Percentiles rank a stretch among this genome's conserved stretches.
These are phyloP conservation scores for Cynoglossus semilaevis DNA, from an alignment of 2,113 vertebrate species.

Conservation along the genomic window DNA sequence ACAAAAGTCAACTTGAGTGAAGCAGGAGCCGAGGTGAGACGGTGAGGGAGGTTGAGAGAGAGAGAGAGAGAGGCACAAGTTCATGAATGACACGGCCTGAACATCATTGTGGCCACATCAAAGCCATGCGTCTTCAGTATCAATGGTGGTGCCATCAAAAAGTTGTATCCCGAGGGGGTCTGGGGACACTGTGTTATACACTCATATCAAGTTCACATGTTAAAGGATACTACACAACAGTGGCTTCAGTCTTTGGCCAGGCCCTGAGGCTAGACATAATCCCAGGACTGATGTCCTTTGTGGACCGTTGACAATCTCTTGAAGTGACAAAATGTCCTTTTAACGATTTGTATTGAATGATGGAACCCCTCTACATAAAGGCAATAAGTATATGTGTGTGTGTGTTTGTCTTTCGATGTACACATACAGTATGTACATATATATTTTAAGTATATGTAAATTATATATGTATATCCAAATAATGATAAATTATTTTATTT, in stretches of 20 bases:
- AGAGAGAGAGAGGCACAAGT: slow-evolving; percentile 53
- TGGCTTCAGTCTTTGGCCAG: slow-evolving; percentile 58
- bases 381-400: no score
- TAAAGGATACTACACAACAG: slow-evolving; percentile 76
- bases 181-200: slow-evolving; percentile 67
- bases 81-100: slow-evolving; percentile 74
- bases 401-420: background rate
- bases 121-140: slow-evolving; percentile 70
- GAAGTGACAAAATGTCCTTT: slow-evolving; percentile 61
- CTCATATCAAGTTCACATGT: slow-evolving; percentile 71
- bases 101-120: slow-evolving; percentile 72
- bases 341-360: slow-evolving; percentile 1
- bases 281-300: slow-evolving; percentile 65
- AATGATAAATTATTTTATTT: no score
- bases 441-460: background rate
- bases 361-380: background rate
- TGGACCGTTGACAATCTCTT: slow-evolving; percentile 57
- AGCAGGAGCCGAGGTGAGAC: slow-evolving; percentile 19
- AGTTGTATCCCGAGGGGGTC: slow-evolving; percentile 66
- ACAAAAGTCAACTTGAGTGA: no score
- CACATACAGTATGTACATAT: background rate
- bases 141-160: slow-evolving; percentile 72
- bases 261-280: slow-evolving; percentile 73
- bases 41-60: no score
- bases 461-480: no score